Evolutionary conservation across 2,888 invertebrate genomes (phyloP).

Genomic region (Hydrotaea cyrtoneurina): DNA sequence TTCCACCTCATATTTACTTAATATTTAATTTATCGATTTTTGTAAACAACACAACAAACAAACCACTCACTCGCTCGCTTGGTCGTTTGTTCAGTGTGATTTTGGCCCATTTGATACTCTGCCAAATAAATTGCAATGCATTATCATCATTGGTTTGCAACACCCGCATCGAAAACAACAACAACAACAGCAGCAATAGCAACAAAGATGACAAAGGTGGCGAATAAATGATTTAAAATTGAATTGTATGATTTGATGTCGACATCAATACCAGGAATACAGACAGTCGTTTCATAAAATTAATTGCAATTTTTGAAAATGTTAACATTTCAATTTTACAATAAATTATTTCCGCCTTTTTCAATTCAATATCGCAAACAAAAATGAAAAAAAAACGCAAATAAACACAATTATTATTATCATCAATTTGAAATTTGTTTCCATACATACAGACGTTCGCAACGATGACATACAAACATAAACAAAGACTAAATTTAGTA

Average conservation of each 20-base stretch:
- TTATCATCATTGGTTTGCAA: constrained; percentile 9
- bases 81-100: background rate
- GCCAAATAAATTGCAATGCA: constrained; percentile 44
- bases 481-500: background rate
- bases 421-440: background rate
- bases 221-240: constrained; percentile 12
- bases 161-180: background rate
- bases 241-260: constrained; percentile 14
- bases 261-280: constrained; percentile 16
- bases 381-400: background rate
- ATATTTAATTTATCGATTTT: constrained; percentile 5
- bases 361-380: constrained; percentile 4
- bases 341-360: constrained; percentile 19
- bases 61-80: background rate
- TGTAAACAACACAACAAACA: background rate
- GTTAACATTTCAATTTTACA: constrained; percentile 28
- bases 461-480: constrained; percentile 3
- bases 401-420: background rate
- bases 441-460: background rate
- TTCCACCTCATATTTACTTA: background rate
- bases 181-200: background rate
- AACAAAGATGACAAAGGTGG: background rate
- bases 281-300: constrained; percentile 1
- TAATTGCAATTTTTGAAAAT: constrained; percentile 33
- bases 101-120: constrained; percentile 49